A percentile compares a stretch with the other conserved stretches of the same genome.
These are phyloP conservation scores for Ahaetulla prasina DNA, from an alignment of 2,113 vertebrate species.

Conservation along the genomic window DNA sequence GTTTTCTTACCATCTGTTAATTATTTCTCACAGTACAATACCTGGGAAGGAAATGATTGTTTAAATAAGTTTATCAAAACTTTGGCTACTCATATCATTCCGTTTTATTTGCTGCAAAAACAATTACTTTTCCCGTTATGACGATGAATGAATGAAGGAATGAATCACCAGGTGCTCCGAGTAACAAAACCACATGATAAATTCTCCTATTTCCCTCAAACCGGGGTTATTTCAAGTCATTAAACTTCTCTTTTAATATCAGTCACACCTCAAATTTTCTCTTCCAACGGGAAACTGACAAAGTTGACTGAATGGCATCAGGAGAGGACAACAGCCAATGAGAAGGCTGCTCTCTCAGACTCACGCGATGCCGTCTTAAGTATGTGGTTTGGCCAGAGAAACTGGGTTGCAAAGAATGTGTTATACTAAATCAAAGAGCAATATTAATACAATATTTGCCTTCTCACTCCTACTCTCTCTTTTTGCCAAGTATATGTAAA, in stretches of 20 bases:
- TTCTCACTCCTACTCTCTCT: neutral
- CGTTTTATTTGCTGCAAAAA: neutral
- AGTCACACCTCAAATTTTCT: constrained; percentile 4
- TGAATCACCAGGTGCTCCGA: neutral
- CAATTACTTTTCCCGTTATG: neutral
- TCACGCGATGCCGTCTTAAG: neutral
- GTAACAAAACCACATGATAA: neutral
- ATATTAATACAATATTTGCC: neutral
- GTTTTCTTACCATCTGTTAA: neutral
- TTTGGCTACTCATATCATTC: neutral
- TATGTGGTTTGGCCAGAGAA: constrained; percentile 17
- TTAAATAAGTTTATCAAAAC: neutral
- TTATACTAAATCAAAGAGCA: neutral
- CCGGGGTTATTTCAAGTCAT: constrained; percentile 16
- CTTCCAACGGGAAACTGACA: constrained; percentile 15
- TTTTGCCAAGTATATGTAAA: neutral
- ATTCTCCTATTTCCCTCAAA: neutral
- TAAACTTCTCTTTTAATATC: constrained; percentile 6
- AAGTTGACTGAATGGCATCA: constrained; percentile 15
- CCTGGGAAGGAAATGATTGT: neutral
- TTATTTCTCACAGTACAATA: neutral
- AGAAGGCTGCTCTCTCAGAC: neutral
- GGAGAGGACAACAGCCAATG: constrained; percentile 26
- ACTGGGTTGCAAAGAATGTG: neutral
- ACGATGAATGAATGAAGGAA: neutral